Base-by-base conservation (phyloP, 2,888 invertebrate genomes). In the Orgyia antiqua region DNA sequence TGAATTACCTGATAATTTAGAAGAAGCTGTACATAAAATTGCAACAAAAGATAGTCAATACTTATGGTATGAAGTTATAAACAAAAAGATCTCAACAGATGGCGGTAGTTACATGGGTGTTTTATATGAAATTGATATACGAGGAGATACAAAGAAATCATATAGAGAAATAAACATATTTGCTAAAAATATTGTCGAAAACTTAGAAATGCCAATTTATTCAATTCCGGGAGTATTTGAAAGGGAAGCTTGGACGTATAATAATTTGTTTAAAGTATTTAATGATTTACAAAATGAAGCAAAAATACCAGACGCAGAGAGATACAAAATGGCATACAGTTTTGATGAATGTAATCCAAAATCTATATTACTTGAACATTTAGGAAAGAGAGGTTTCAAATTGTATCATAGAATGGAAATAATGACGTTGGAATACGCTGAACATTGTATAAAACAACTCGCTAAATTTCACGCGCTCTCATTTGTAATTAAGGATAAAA, bases 401-500 rank as follows among this genome's bases (percentile, higher is more conserved):
- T 58, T 61, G 0, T 53, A 51, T 24, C 38, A 56, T 2, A 58
- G 67, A 44, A 53, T 61, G 50, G 61, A 68, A 7, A 54, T 60
- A 0, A 40, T 68, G 23, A 32, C 56, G 1, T 28, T 62, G 1
- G 50, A 62, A 29, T 69, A 68, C 37, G 63, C 66, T 0, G 52
- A 61, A 32, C 13, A 63, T 8, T 51, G 65, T 2, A 10, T 73
- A 2, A 47, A 52, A 36, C 56, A 69, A 32, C 45, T 75, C 3
- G 75, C 69, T 0, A 72, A 60, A 33, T 64, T 74, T 9, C 75
- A 75, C 29, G 63, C 54, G 0, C 35, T 75, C 1, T 66, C 72
- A 1, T 58, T 65, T 29, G 58, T 58, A 1, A 24, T 73, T 20
- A 45, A 70, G 56, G 33, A 45, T 1, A 58, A 50, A 36, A 45